Conservation (phyloP, 2,888 invertebrate species). For the Lithodes maja region DNA sequence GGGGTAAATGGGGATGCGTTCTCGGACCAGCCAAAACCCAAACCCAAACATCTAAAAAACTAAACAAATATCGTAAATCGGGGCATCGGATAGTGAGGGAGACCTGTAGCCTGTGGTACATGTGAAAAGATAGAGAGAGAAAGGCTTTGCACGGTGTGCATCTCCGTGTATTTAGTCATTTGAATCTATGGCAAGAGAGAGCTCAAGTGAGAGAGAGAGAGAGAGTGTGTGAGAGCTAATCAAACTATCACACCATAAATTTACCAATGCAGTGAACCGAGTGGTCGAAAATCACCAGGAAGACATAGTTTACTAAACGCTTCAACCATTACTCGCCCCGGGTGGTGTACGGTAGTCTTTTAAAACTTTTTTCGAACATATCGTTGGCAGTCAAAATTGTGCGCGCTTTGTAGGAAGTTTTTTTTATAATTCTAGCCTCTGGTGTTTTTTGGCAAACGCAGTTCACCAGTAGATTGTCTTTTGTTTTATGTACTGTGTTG, state of each 20-base stretch:
- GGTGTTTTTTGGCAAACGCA: background rate
- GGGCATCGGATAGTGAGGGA: too few relatives aligned
- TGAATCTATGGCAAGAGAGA: too few relatives aligned
- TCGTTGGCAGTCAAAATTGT: background rate
- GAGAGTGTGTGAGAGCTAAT: conserved; percentile 5
- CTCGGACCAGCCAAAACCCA: too few relatives aligned
- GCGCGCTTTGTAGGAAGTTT: background rate
- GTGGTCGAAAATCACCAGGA: background rate
- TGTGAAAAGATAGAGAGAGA: too few relatives aligned
- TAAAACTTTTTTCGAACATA: background rate
- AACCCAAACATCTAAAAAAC: too few relatives aligned
- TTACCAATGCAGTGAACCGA: background rate
- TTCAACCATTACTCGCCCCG: background rate
- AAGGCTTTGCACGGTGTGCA: too few relatives aligned
- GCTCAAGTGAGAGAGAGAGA: background rate
- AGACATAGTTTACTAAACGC: background rate
- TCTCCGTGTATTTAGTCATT: too few relatives aligned
- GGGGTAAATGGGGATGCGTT: too few relatives aligned
- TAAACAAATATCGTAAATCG: too few relatives aligned
- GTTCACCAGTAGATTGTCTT: background rate
- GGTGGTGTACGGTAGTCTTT: background rate
- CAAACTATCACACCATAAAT: background rate
- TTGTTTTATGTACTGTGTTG: conserved; percentile 13
- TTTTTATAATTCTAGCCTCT: background rate
- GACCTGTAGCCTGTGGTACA: too few relatives aligned